Percentiles rank a stretch among this genome's conserved stretches.
Conservation (phyloP, 2,797 vertebrate species). For the Columba guinea region DNA sequence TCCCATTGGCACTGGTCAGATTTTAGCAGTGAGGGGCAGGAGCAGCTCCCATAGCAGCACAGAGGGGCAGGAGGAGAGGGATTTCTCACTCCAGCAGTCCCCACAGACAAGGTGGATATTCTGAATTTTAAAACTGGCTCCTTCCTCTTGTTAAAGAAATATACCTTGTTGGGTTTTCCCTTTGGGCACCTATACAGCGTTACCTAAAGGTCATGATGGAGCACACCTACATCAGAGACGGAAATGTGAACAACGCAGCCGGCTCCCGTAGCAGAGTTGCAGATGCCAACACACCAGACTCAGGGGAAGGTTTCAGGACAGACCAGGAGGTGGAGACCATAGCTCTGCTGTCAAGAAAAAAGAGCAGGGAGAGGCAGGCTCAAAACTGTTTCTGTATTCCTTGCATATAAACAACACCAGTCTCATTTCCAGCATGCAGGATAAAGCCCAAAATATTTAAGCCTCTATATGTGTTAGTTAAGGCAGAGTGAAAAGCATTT, state of each 20-base stretch:
- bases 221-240: background rate
- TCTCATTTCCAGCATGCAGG: background rate
- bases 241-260: accelerated
- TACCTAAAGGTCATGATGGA: background rate
- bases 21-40: background rate
- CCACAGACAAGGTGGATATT: background rate
- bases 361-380: background rate
- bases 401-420: background rate
- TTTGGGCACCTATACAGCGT: background rate
- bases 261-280: background rate
- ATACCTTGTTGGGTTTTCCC: background rate
- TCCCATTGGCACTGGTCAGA: accelerated
- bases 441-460: background rate
- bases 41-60: background rate
- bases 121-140: background rate
- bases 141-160: background rate
- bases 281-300: background rate
- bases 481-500: background rate
- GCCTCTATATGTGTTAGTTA: background rate
- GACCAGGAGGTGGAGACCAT: background rate
- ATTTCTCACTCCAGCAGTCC: background rate
- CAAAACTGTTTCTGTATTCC: background rate
- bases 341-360: background rate
- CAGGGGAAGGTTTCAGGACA: accelerated
- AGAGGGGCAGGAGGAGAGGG: background rate